Conservation (phyloP, 2,888 invertebrate genomes). For the Dicycla oo region DNA sequence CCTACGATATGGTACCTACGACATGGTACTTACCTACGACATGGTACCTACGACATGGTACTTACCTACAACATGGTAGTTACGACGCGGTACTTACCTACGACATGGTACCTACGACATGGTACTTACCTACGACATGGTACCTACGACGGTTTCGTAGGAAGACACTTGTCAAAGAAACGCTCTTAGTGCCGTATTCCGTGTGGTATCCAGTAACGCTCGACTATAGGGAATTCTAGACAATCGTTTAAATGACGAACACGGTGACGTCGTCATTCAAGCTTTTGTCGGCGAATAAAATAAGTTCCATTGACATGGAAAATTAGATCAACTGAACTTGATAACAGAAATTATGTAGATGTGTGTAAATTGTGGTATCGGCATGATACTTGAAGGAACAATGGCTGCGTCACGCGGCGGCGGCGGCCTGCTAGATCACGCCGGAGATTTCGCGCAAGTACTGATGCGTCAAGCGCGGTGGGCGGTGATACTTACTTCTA, state of each 20-base stretch:
- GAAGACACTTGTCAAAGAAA: neutral
- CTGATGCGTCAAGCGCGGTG: slow-evolving; percentile 64
- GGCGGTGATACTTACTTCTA: slow-evolving; percentile 42
- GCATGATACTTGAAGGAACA: slow-evolving; percentile 55
- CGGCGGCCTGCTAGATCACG: slow-evolving; percentile 62
- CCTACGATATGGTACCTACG: too few relatives aligned
- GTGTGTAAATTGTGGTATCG: slow-evolving; percentile 43
- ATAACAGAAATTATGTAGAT: slow-evolving; percentile 54
- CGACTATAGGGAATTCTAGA: neutral
- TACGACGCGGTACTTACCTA: too few relatives aligned
- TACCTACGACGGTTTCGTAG: neutral
- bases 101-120: too few relatives aligned
- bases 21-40: too few relatives aligned
- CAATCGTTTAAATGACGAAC: slow-evolving; percentile 10
- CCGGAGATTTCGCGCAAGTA: slow-evolving; percentile 63
- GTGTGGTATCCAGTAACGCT: neutral
- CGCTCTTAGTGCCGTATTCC: neutral
- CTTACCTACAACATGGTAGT: too few relatives aligned
- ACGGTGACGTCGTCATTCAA: neutral
- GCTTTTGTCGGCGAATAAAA: slow-evolving; percentile 23
- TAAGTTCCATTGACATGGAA: slow-evolving; percentile 38
- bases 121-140: too few relatives aligned
- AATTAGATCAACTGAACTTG: slow-evolving; percentile 49
- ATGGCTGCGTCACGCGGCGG: slow-evolving; percentile 69
- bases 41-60: too few relatives aligned